A percentile compares a stretch with the other conserved stretches of the same genome.
Conservation (phyloP, 1,140 invertebrate genomes). For the Copidosoma floridanum region DNA sequence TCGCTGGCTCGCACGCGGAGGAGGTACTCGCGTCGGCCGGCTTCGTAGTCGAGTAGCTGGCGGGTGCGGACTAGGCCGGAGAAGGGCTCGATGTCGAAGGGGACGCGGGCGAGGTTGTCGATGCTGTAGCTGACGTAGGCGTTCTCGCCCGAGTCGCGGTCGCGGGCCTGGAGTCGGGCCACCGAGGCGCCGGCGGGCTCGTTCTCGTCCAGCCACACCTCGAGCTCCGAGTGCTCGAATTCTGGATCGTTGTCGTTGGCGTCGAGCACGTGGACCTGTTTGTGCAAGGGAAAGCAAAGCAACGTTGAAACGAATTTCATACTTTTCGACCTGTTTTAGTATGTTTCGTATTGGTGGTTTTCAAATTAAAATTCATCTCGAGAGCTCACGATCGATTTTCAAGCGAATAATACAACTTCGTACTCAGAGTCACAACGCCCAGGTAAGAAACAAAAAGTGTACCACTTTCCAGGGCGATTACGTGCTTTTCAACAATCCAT, state of each 20-base stretch:
- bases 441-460: too few species aligned
- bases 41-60: constrained; percentile 85
- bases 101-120: constrained; percentile 83
- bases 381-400: too few species aligned
- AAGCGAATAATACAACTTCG: too few species aligned
- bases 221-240: constrained; percentile 71
- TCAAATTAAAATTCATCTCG: too few species aligned
- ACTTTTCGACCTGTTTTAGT: too few species aligned
- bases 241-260: constrained; percentile 90
- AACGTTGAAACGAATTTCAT: too few species aligned
- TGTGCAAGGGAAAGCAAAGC: too few species aligned
- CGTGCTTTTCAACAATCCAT: too few species aligned
- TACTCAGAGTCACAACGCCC: too few species aligned
- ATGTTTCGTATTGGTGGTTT: too few species aligned
- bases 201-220: constrained; percentile 79
- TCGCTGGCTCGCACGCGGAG: constrained; percentile 87
- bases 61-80: constrained; percentile 84
- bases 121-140: constrained; percentile 92
- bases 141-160: constrained; percentile 91
- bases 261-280: constrained; percentile 81
- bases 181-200: constrained; percentile 81
- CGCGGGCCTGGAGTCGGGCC: constrained; percentile 77
- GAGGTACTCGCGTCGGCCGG: constrained; percentile 78
- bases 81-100: constrained; percentile 95
- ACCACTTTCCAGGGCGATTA: too few species aligned